phyloP scores from a whole-genome alignment of 1,140 invertebrate species.

The Drosophila navojoa region DNA sequence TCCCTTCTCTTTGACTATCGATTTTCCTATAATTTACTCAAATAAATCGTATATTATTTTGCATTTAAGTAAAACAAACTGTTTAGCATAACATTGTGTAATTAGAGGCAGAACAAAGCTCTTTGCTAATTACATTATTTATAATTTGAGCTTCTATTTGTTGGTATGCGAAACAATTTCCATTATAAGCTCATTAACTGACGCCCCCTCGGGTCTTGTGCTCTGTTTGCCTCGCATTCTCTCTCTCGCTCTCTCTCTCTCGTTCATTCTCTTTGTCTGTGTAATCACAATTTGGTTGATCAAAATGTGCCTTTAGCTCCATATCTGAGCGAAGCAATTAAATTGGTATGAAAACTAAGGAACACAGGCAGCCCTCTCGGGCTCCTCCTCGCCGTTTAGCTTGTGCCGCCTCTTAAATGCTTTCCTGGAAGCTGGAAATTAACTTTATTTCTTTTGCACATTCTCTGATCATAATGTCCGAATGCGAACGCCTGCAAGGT shows the following conservation, averaged over 20 bases:
- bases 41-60: no score
- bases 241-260: background rate
- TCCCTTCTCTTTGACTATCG: no score
- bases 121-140: constrained; percentile 17
- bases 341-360: constrained; percentile 46
- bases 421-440: constrained; percentile 69
- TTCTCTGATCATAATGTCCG: background rate
- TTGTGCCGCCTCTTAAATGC: constrained; percentile 46
- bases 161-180: constrained; percentile 28
- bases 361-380: background rate
- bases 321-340: constrained; percentile 60
- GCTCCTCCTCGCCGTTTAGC: constrained; percentile 11
- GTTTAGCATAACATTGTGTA: constrained; percentile 13
- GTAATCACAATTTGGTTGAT: constrained; percentile 66
- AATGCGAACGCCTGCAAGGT: constrained; percentile 66
- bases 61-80: background rate
- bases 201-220: constrained; percentile 19
- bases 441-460: constrained; percentile 47
- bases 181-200: constrained; percentile 76
- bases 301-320: constrained; percentile 45
- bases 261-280: constrained; percentile 4
- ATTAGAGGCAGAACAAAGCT: constrained; percentile 22
- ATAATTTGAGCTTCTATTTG: constrained; percentile 25
- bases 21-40: no score
- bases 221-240: no score